phyloP scores from a whole-genome alignment of 2,797 vertebrate genomes.

The Eulemur rubriventer region DNA sequence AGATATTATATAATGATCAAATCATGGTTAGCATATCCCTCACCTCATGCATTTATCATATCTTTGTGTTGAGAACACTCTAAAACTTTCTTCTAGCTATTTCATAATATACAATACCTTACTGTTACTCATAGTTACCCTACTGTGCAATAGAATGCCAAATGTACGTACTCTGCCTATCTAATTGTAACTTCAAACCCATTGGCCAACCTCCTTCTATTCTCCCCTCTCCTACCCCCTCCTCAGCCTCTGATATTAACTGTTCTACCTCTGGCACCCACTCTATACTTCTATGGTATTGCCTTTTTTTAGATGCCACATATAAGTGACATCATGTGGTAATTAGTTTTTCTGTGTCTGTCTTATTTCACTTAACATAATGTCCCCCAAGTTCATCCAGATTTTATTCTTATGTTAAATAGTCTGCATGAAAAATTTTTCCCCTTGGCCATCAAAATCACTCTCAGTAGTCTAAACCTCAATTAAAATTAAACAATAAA shows the following conservation, averaged over 20 bases:
- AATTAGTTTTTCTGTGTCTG: not conserved
- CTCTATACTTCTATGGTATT: not conserved
- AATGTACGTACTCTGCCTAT: no score
- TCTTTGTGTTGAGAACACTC: not conserved
- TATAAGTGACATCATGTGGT: not conserved
- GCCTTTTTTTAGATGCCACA: not conserved
- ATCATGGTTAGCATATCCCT: not conserved
- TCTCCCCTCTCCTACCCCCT: no score
- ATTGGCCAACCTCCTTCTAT: no score
- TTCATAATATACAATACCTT: not conserved
- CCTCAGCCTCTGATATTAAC: not conserved
- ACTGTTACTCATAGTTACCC: not conserved
- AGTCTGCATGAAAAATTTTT: not conserved
- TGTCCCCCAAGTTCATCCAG: not conserved
- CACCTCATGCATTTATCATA: not conserved
- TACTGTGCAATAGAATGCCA: not conserved
- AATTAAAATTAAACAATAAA: constrained; percentile 26
- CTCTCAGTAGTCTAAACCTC: not conserved
- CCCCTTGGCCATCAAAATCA: not conserved
- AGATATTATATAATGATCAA: not conserved
- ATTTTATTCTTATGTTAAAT: not conserved
- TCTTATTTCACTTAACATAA: not conserved
- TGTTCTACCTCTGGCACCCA: not conserved
- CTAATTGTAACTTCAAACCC: no score
- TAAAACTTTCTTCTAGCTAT: not conserved